Conservation (phyloP, 2,797 vertebrate genomes). For the Pachyuromys duprasi region DNA sequence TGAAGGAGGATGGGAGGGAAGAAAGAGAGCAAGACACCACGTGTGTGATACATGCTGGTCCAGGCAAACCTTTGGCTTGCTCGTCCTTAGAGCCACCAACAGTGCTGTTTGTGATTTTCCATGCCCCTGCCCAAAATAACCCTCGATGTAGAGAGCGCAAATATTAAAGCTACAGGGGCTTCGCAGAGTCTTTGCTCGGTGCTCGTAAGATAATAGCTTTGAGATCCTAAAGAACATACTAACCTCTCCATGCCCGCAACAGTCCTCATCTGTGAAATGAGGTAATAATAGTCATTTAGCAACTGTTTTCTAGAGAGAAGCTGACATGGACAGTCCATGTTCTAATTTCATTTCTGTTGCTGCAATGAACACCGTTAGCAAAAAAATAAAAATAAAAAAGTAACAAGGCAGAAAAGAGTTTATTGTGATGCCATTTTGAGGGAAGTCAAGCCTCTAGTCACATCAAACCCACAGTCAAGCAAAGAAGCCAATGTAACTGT, state of each 20-base stretch:
- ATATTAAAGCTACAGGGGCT: not conserved
- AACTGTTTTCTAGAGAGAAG: not conserved
- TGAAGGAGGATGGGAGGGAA: not conserved
- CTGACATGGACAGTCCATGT: not conserved
- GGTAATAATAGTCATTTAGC: not conserved
- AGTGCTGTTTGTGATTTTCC: not conserved
- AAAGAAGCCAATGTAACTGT: not conserved
- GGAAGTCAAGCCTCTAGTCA: not conserved
- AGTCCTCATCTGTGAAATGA: constrained; percentile 14
- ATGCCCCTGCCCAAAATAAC: not conserved
- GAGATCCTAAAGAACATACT: constrained; percentile 4
- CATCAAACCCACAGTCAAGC: not conserved
- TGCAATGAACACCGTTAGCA: not conserved
- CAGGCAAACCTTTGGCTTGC: not conserved
- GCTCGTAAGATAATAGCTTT: constrained; percentile 5
- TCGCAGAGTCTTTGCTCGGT: not conserved
- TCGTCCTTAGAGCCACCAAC: not conserved
- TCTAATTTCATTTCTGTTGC: not conserved
- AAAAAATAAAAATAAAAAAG: not conserved
- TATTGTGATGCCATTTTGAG: not conserved
- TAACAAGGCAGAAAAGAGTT: not conserved
- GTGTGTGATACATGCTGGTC: not conserved
- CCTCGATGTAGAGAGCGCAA: not conserved
- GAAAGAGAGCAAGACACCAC: not conserved
- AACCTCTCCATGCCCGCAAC: not conserved